Percentiles rank a stretch among this genome's conserved stretches.
These are phyloP conservation scores for Merluccius polli DNA, from an alignment of 2,797 vertebrate species.

Conservation along the genomic window DNA sequence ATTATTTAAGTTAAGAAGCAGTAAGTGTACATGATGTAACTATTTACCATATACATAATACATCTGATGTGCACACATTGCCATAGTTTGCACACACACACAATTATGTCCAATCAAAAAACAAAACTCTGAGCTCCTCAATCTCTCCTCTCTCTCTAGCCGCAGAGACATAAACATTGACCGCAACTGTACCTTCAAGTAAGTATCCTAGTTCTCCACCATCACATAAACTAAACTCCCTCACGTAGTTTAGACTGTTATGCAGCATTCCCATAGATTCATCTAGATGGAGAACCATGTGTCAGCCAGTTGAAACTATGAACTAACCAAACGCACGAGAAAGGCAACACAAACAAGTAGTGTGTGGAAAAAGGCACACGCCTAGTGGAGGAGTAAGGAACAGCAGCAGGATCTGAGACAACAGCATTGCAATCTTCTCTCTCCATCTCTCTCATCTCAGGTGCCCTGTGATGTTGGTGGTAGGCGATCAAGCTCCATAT, in stretches of 20 bases:
- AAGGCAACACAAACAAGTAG: neutral
- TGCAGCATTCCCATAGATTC: too few species aligned
- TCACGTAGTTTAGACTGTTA: too few species aligned
- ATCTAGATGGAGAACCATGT: neutral
- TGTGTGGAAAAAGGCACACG: neutral
- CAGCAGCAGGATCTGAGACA: neutral
- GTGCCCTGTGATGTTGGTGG: constrained; percentile 90
- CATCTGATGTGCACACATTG: neutral
- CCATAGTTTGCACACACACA: neutral
- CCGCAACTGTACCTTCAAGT: constrained; percentile 84
- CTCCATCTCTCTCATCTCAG: constrained; percentile 50
- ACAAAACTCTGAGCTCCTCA: neutral
- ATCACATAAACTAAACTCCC: neutral
- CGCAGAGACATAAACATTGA: constrained; percentile 86
- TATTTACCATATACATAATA: neutral
- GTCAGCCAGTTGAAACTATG: neutral
- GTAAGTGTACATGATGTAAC: neutral
- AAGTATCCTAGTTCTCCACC: constrained; percentile 41
- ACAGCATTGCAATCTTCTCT: neutral
- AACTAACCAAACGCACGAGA: too few species aligned
- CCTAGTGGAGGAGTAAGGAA: neutral
- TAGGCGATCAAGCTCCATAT: constrained; percentile 87
- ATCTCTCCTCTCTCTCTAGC: constrained; percentile 54
- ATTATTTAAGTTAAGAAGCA: neutral
- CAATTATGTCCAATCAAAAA: neutral